Percentiles rank a stretch among this genome's conserved stretches.
These are phyloP conservation scores for Aphrophora alni DNA, from an alignment of 2,888 invertebrate genomes.

Conservation along the genomic window DNA sequence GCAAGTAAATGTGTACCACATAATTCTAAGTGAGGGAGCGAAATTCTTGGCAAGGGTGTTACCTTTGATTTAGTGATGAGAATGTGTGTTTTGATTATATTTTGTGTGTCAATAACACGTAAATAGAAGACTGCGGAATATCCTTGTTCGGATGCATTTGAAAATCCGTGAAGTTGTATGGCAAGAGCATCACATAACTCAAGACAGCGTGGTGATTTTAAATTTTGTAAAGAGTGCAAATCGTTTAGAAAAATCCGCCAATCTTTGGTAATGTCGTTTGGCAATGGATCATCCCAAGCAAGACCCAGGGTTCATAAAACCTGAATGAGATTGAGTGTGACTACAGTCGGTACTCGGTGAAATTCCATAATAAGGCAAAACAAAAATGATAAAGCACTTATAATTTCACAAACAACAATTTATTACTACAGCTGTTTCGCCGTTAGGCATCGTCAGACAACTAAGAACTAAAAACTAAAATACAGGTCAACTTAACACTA, in stretches of 20 bases:
- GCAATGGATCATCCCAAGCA: slow-evolving; percentile 31
- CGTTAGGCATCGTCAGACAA: no score
- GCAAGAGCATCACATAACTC: neutral
- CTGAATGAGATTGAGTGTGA: no score
- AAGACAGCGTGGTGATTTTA: slow-evolving; percentile 27
- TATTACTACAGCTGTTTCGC: no score
- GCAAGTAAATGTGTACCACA: slow-evolving; percentile 39
- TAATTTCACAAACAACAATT: no score
- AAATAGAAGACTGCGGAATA: neutral
- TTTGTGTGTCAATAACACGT: no score
- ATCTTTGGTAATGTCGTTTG: neutral
- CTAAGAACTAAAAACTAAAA: no score
- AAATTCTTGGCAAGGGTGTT: slow-evolving; percentile 30
- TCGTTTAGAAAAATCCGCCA: slow-evolving; percentile 20
- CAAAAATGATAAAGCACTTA: no score
- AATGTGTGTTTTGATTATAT: no score
- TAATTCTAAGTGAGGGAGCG: slow-evolving; percentile 41
- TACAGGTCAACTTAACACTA: no score
- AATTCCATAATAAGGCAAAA: no score
- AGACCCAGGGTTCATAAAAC: slow-evolving; percentile 23
- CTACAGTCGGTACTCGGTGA: no score
- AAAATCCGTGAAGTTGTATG: neutral
- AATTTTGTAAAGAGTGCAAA: neutral
- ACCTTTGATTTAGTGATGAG: no score
- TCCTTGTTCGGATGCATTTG: neutral